Evolutionary conservation across 1,140 invertebrate genomes (phyloP).

Genomic region (Thrips palmi): DNA sequence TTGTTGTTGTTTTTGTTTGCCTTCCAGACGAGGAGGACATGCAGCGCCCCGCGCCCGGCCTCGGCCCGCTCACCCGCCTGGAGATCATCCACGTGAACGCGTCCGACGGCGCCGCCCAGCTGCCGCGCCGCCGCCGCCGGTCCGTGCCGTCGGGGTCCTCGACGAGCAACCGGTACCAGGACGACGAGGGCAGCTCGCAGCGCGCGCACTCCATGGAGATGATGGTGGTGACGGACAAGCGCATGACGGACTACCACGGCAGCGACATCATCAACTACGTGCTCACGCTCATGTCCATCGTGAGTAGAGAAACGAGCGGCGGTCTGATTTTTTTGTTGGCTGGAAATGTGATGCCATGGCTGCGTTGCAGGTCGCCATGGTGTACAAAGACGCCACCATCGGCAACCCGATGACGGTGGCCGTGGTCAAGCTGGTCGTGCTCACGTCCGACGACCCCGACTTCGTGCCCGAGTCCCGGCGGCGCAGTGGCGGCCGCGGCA

Average conservation of each 20-base stretch:
- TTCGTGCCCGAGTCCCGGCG: conserved; percentile 13
- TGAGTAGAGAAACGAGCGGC: conserved; percentile 22
- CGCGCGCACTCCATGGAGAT: conserved; percentile 62
- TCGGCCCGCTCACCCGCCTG: too few species aligned
- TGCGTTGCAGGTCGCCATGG: conserved; percentile 43
- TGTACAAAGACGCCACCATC: conserved; percentile 63
- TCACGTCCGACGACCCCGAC: conserved; percentile 31
- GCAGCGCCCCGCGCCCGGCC: too few species aligned
- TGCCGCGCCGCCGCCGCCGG: conserved; percentile 10
- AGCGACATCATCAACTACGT: conserved; percentile 44
- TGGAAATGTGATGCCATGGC: too few species aligned
- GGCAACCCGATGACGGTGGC: conserved; percentile 63
- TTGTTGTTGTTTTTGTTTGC: too few species aligned
- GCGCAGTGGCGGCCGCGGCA: conserved; percentile 19
- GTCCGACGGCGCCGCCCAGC: conserved; percentile 14
- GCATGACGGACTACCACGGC: conserved; percentile 57
- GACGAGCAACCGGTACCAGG: conserved; percentile 20
- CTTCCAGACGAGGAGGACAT: too few species aligned
- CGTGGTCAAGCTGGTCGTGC: conserved; percentile 44
- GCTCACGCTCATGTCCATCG: conserved; percentile 61
- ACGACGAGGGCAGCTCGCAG: conserved; percentile 27
- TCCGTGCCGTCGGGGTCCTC: conserved; percentile 18
- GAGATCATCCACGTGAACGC: too few species aligned
- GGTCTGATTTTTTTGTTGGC: background rate
- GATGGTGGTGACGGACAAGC: conserved; percentile 57